Base-by-base conservation (phyloP, 2,797 vertebrate genomes). In the Myripristis jacobus region DNA sequence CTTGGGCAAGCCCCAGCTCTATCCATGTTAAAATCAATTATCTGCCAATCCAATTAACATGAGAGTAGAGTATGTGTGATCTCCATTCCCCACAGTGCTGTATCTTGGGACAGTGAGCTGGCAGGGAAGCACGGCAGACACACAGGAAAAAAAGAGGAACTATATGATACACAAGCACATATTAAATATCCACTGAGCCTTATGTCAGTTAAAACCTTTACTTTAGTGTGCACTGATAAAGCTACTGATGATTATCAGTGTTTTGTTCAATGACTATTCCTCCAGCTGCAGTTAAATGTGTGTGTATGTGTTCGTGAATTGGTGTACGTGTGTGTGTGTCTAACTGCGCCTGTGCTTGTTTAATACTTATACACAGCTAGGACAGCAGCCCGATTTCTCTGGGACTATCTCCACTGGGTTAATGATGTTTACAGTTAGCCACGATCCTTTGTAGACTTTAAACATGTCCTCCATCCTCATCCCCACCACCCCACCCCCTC, bases 41-140 rank as follows among this genome's bases (percentile, higher is more conserved):
- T 78, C 82, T 79, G 85, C 80, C 88, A 89, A 89, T 91, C 82
- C 82, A 88, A 93, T 94, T 94, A 92, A 82, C 85, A 75, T 62
- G 70, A 74, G 54, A 41, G 65, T 24, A 16, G 65, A 24, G 31
- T 59, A 34, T 57, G 77, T 73, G 79, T 79, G 69, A 81, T 80
- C 61, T 58, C 71, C 59, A 53, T 70, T 62, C 69, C 61, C 73
- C 50, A 18, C 10, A 53, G 7, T 47, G 16, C 53, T 34, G 12
- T 44, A 19, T 25, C 2, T 31, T 29, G 18, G 56, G 31, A 76
- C 47, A 54, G 65, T 29, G 25, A 47, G 55, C 43, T 69, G 65
- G 36, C 68, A 66, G 66, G 16, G 1, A 19, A 22, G 47, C 46
- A 4, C 4, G 11, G 22, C 38, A 16, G 47, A 48, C 51, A 36